Base-by-base conservation (phyloP, 2,113 vertebrate species). In the Xenopus laevis region DNA sequence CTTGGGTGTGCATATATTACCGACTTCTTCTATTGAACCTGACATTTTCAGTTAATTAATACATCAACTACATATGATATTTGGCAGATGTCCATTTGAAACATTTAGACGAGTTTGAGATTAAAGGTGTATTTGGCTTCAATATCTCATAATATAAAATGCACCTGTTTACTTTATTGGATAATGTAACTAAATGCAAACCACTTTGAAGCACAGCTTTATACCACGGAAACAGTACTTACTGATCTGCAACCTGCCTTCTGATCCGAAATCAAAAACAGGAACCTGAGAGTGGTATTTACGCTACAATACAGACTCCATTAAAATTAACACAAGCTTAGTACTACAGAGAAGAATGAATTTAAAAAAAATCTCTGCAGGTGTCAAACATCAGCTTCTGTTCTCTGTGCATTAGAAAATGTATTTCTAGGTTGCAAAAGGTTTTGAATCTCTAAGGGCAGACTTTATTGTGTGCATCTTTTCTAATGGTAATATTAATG, bases 401-500 rank as follows among this genome's bases (percentile, higher is more conserved):
- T 52, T 75, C 63, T 68, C 65, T 75, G 1, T 62, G 73, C 65
- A 68, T 75, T 68, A 68, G 13, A 62, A 46, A 45, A 53, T 23
- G 23, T 68, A 44, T 68, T 62, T 75, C 44, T 61, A 9, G 13
- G 52, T 33, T 61, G 52, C n/a, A 66, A 10, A 10, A 16, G 45
- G 66, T 73, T 73, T 73, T 9, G 58, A 21, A 27, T 21, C 58
- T 60, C 55, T n/a, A 12, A 50, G 12, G 15, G 15, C 66, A 52
- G 63, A 18, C 50, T 30, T 40, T 7, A 40, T 40, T 40, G 33
- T 59, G 63, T 74, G 23, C 45, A 11, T 23, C 21, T 23, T 74
- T 59, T 45, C 67, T 68, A 53, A 75, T 75, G 45, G 17, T 62
- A 61, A 75, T 68, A 62, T 75, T 75, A 75, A 68, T 75, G 15